phyloP scores from a whole-genome alignment of 1,140 invertebrate species.

The Phortica variegata region DNA sequence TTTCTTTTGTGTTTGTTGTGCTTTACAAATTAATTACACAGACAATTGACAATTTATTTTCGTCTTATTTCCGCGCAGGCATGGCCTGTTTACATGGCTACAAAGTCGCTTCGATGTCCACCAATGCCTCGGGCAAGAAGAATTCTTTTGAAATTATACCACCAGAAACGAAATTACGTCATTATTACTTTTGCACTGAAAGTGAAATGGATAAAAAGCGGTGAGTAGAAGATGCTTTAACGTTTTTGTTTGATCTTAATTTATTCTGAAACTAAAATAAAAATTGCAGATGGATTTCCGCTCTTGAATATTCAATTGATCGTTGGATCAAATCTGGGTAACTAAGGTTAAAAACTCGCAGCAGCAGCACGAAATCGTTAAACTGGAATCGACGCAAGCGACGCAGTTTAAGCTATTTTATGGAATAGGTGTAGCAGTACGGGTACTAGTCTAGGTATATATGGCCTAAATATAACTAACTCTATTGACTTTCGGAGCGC shows the following conservation, averaged over 20 bases:
- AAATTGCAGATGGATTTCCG: conserved; percentile 88
- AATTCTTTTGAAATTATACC: conserved; percentile 90
- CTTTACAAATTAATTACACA: not conserved
- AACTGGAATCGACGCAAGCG: conserved; percentile 33
- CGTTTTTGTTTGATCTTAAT: too few relatives aligned
- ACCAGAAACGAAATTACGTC: conserved; percentile 79
- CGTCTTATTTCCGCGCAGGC: conserved; percentile 57
- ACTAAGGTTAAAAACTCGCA: conserved; percentile 58
- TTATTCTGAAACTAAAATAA: too few relatives aligned
- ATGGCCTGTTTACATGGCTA: conserved; percentile 94
- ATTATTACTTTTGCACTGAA: conserved; percentile 91
- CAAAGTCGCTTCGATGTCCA: conserved; percentile 76
- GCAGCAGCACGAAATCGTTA: conserved; percentile 26
- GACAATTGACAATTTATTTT: not conserved
- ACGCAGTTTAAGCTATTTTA: conserved; percentile 49
- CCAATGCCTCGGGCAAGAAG: conserved; percentile 73
- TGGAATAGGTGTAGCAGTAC: conserved; percentile 44
- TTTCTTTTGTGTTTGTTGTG: conserved; percentile 19
- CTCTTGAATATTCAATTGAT: conserved; percentile 92
- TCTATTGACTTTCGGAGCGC: too few relatives aligned
- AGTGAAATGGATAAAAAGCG: conserved; percentile 93
- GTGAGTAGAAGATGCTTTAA: conserved; percentile 62
- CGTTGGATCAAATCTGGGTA: conserved; percentile 91
- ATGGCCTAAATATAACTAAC: too few relatives aligned
- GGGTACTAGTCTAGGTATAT: conserved; percentile 35